Conservation (phyloP, 1,140 invertebrate species). For the Diachasmimorpha longicaudata region DNA sequence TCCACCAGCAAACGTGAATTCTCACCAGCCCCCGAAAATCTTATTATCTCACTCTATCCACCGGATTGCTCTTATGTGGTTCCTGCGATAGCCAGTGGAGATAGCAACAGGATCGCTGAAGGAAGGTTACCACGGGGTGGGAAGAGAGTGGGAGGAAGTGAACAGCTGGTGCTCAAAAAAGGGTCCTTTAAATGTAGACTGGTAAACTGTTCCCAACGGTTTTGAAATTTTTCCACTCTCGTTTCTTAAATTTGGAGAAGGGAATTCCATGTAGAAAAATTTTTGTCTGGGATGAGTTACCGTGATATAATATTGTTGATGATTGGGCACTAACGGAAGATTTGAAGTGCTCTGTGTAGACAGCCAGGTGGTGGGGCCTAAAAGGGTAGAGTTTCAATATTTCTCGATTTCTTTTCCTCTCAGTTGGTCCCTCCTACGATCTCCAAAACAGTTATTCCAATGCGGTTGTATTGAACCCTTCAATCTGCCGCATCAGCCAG, state of each 20-base stretch:
- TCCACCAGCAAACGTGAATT: constrained; percentile 4
- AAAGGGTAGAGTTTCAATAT: constrained; percentile 34
- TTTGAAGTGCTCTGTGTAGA: neutral
- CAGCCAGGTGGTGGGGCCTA: constrained; percentile 38
- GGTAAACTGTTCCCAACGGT: constrained; percentile 13
- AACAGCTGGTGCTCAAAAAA: constrained; percentile 27
- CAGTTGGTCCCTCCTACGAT: constrained; percentile 7
- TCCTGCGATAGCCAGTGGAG: constrained; percentile 24
- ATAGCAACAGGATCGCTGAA: constrained; percentile 27
- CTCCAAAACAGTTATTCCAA: neutral
- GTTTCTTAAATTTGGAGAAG: neutral
- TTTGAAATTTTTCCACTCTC: constrained; percentile 16
- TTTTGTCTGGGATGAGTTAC: neutral
- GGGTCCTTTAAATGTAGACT: constrained; percentile 23
- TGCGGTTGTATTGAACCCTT: neutral
- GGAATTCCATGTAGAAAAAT: too few species aligned
- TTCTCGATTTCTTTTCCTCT: constrained; percentile 25
- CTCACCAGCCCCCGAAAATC: constrained; percentile 20
- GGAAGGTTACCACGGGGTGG: neutral
- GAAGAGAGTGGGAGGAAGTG: constrained; percentile 27
- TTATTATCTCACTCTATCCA: constrained; percentile 9
- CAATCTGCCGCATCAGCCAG: neutral
- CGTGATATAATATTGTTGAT: too few species aligned
- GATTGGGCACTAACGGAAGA: neutral
- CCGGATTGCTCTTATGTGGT: neutral